A percentile compares a stretch with the other conserved stretches of the same genome.
Conservation (phyloP, 1,140 invertebrate genomes). For the Saccostrea cuccullata region DNA sequence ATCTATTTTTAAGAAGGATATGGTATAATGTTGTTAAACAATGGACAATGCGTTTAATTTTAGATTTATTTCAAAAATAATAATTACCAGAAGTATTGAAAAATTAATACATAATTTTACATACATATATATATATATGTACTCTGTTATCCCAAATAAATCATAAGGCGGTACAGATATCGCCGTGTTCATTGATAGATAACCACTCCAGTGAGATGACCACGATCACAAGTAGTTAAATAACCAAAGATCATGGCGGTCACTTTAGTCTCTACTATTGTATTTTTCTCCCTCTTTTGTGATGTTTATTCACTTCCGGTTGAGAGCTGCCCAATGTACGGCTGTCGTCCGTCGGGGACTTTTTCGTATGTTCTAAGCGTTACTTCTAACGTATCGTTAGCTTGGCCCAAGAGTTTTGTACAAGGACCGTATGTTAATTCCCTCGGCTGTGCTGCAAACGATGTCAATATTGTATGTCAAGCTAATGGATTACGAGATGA, state of each 20-base stretch:
- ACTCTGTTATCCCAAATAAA: background rate
- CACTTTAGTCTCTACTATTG: background rate
- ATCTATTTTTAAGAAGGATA: no score
- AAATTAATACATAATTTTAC: background rate
- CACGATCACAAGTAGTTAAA: background rate
- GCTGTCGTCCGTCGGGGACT: conserved; percentile 60
- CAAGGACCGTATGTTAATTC: conserved; percentile 38
- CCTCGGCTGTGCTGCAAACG: conserved; percentile 62
- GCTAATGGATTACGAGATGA: conserved; percentile 47
- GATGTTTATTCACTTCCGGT: background rate
- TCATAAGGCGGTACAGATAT: background rate
- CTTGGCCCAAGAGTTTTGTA: conserved; percentile 33
- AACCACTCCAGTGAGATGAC: background rate
- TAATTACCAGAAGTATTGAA: background rate
- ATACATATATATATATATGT: background rate
- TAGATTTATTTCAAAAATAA: no score
- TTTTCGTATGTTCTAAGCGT: conserved; percentile 57
- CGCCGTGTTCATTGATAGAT: background rate
- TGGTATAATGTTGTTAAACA: no score
- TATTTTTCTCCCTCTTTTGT: background rate
- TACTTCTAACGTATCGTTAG: conserved; percentile 36
- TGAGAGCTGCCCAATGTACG: conserved; percentile 62
- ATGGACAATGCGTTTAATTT: no score
- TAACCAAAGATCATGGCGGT: background rate
- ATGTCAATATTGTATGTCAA: conserved; percentile 57